Conservation (phyloP, 2,888 invertebrate genomes). For the Lycaena phlaeas region DNA sequence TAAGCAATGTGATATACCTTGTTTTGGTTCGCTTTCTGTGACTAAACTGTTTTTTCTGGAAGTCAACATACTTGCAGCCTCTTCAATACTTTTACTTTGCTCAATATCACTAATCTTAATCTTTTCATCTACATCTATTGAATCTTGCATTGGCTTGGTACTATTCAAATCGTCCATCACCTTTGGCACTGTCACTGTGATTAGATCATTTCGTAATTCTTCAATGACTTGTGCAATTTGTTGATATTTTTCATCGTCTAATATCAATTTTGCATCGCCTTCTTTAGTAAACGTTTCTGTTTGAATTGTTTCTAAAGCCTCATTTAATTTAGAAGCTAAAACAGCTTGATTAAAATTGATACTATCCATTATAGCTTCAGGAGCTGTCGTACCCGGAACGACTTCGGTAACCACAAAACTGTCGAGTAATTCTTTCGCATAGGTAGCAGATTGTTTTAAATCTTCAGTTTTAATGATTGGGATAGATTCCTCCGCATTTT, state of each 20-base stretch:
- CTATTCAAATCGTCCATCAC: background rate
- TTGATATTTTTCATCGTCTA: background rate
- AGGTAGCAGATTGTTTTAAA: constrained; percentile 34
- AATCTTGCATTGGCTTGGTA: background rate
- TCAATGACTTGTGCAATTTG: background rate
- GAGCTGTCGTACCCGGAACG: constrained; percentile 14
- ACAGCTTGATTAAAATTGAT: constrained; percentile 24
- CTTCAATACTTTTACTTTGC: too few species aligned
- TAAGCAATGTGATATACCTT: too few species aligned
- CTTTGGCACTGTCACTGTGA: background rate
- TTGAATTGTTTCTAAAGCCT: constrained; percentile 34
- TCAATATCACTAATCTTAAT: too few species aligned
- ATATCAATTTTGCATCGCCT: constrained; percentile 29
- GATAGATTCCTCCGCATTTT: constrained; percentile 46
- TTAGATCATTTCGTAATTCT: background rate
- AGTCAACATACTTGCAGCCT: background rate
- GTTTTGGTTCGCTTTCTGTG: background rate
- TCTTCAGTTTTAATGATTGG: constrained; percentile 37
- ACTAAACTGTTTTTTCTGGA: background rate
- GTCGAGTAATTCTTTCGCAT: constrained; percentile 40
- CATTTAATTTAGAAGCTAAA: constrained; percentile 37
- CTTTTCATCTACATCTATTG: too few species aligned
- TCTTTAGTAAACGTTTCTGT: constrained; percentile 33
- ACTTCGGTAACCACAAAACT: constrained; percentile 25
- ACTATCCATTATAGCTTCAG: constrained; percentile 14